Evolutionary conservation across 1,140 invertebrate genomes (phyloP), one percentile per base, ranked within the genome.

Genomic region (Parapsyche elsis): DNA sequence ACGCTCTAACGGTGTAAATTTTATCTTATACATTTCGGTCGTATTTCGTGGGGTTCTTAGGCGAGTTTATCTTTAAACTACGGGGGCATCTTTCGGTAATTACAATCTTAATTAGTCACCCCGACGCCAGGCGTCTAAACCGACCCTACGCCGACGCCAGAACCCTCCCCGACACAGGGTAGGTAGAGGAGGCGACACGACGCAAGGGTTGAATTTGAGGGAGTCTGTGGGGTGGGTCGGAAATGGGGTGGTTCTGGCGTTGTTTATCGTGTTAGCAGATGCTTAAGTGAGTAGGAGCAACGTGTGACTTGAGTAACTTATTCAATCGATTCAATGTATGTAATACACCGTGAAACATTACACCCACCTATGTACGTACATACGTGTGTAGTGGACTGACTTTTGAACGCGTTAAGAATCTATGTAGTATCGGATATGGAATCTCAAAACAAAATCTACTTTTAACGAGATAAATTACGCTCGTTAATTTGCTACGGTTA

Each of bases 71-170:
- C 78, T 61, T 45, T 71, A 71, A 71, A 71, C 70, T 79, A 79
- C 70, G 71, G 78, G 45, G 71, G 78, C 78, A 73, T 73, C 78
- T 73, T 79, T 73, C 71, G 81, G 81, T 82, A 82, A 82, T 82
- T 82, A 82, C 81, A 82, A 82, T 82, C 81, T 82, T 82, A 82
- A 82, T 82, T 82, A 82, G 78, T 78, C 81, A 78, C 77, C 74
- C 81, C 74, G 78, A 78, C 81, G 77, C 77, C 77, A 67, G 74
- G 64, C 71, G 80, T 78, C 74, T 81, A 71, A 57, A 67, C 79
- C 75, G 57, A 26, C 73, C 46, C 80, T 71, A 53, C 49, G 16
- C 49, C 49, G 49, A 53, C 10, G 49, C 49, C 49, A 5, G 49
- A 5, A 14, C 49, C 10, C 10, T 16, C 49, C 49, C 49, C 49